Conservation (phyloP, 2,797 vertebrate genomes). For the Avahi laniger region DNA sequence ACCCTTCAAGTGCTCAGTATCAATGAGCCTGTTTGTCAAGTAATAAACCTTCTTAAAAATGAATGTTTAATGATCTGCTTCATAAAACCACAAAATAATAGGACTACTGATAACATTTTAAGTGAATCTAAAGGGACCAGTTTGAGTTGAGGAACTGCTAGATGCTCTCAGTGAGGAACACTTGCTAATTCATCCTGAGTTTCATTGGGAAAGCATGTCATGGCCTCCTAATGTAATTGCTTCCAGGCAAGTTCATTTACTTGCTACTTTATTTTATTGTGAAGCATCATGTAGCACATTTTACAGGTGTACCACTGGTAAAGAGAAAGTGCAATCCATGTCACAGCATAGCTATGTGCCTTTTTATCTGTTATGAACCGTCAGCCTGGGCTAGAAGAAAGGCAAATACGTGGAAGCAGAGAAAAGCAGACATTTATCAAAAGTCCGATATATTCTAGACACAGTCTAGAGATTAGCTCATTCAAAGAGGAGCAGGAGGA, state of each 20-base stretch:
- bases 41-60: neutral
- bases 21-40: neutral
- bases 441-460: neutral
- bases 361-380: neutral
- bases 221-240: neutral
- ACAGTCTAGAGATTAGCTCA: neutral
- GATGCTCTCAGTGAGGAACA: neutral
- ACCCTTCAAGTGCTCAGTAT: neutral
- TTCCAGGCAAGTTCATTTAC: neutral
- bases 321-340: neutral
- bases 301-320: neutral
- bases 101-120: neutral
- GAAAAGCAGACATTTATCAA: neutral
- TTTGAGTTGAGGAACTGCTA: neutral
- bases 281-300: neutral
- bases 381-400: neutral
- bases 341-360: neutral
- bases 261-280: neutral
- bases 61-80: neutral
- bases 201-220: conserved; percentile 1
- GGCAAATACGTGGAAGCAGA: neutral
- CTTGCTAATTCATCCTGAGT: neutral
- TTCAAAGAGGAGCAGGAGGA: neutral
- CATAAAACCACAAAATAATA: neutral
- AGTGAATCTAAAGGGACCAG: conserved; percentile 14